Conservation (phyloP, 1,140 invertebrate genomes). For the Heliconius eleuchia region DNA sequence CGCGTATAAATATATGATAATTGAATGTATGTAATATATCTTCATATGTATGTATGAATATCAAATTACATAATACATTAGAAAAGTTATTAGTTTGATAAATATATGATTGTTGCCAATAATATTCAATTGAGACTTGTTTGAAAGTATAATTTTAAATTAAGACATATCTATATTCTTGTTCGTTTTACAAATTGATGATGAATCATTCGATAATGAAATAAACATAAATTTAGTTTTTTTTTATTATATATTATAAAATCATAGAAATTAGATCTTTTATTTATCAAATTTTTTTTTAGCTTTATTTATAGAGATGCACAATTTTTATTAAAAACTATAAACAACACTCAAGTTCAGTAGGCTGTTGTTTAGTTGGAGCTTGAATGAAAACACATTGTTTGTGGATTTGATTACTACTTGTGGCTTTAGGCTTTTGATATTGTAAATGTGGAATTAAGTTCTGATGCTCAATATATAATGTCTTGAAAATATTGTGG, state of each 20-base stretch:
- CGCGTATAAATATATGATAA: too few species aligned
- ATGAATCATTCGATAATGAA: not conserved
- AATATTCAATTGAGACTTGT: not conserved
- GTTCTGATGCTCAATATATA: too few species aligned
- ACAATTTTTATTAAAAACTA: too few species aligned
- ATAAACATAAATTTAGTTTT: not conserved
- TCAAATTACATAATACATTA: not conserved
- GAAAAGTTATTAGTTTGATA: not conserved
- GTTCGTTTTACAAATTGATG: not conserved
- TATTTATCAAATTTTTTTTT: not conserved
- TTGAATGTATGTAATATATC: too few species aligned
- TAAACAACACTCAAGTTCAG: too few species aligned
- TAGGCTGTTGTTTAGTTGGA: too few species aligned
- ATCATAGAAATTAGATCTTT: not conserved
- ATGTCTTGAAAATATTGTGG: too few species aligned
- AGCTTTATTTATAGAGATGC: not conserved
- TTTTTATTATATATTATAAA: not conserved
- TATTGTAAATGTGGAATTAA: too few species aligned
- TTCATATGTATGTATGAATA: not conserved
- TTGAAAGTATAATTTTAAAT: not conserved
- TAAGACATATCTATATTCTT: not conserved
- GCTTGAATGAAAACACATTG: too few species aligned
- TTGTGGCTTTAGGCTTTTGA: too few species aligned
- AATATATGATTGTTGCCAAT: not conserved
- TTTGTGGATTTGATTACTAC: too few species aligned